Base-by-base conservation (phyloP, 2,113 vertebrate genomes). In the Plecotus auritus region DNA sequence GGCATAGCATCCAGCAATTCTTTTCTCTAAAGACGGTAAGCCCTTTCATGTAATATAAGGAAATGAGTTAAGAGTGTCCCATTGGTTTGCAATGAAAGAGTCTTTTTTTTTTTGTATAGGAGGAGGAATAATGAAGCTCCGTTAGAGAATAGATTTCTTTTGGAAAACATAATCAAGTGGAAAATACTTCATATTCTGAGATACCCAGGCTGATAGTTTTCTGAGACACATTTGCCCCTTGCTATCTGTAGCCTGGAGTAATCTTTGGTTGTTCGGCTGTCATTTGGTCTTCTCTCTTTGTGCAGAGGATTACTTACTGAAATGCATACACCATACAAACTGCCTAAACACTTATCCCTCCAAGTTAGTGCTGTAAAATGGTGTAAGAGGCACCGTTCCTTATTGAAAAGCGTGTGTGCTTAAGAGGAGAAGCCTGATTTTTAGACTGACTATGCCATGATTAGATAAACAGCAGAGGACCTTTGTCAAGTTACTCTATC, bases 61-160 rank as follows among this genome's bases (percentile, higher is more conserved):
- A 67, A 78, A 12, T 1, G 0, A 90, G 64, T 90, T 81, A 94
- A 66, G 85, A 85, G 16, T 28, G 1, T 93, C 18, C 84, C 47
- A 1, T 56, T 88, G 51, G 51, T 45, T 91, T 88, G 84, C 92
- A 70, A 45, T 94, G 82, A 94, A 92, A 95, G 88, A 92, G 85
- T 30, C 22, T 4, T 82, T 87, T 14, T 13, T 85, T 61, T 90
- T 85, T 84, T 49, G 70, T 54, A 54, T 69, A 66, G 37, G 78
- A 47, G 5, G 42, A 85, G 32, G 54, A 90, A 1, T 64, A 70
- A 95, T 45, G 37, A 93, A 81, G 56, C 56, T 70, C 61, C 92
- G 35, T 94, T 90, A 73, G 47, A 87, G 72, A 35, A 59, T n/a
- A 83, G n/a, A 88, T 87, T 87, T 87, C 76, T 85, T 95, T 61